Percentiles rank a stretch among this genome's conserved stretches.
These are phyloP conservation scores for Schizopygopsis malacanthus DNA, from an alignment of 2,797 vertebrate genomes.

Conservation along the genomic window DNA sequence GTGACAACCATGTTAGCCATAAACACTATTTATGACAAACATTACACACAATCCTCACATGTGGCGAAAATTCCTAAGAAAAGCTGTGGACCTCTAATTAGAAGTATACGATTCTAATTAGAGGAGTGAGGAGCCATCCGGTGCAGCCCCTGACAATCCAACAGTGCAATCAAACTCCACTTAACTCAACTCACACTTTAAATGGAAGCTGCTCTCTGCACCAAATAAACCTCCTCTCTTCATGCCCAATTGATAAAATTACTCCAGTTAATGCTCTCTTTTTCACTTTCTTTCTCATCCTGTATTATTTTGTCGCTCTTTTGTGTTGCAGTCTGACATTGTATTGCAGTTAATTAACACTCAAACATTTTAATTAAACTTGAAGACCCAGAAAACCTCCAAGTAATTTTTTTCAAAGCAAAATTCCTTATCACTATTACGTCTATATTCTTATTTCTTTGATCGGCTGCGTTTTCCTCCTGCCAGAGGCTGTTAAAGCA, in stretches of 20 bases:
- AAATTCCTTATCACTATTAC: constrained; percentile 58
- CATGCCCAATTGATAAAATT: constrained; percentile 87
- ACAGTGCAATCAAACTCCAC: constrained; percentile 78
- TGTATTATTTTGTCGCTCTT: constrained; percentile 62
- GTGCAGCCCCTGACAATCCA: constrained; percentile 76
- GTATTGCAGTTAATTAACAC: constrained; percentile 80
- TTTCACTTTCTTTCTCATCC: constrained; percentile 64
- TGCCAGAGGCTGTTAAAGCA: constrained; percentile 59
- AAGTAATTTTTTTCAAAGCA: constrained; percentile 67
- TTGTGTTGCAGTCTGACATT: constrained; percentile 70
- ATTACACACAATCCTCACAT: constrained; percentile 74
- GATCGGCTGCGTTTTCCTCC: constrained; percentile 39
- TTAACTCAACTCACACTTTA: constrained; percentile 73
- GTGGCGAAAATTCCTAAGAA: constrained; percentile 69
- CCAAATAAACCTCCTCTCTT: constrained; percentile 78
- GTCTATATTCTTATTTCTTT: constrained; percentile 55
- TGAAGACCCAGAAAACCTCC: constrained; percentile 68
- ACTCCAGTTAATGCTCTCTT: constrained; percentile 71
- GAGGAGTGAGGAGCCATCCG: constrained; percentile 62
- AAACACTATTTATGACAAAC: constrained; percentile 80
- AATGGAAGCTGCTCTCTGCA: constrained; percentile 66
- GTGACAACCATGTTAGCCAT: constrained; percentile 79
- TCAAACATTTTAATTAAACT: constrained; percentile 77
- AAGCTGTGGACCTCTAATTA: constrained; percentile 72
- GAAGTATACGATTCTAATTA: constrained; percentile 73